Evolutionary conservation across 2,113 vertebrate species (phyloP).

Genomic region (Bagarius yarrelli): DNA sequence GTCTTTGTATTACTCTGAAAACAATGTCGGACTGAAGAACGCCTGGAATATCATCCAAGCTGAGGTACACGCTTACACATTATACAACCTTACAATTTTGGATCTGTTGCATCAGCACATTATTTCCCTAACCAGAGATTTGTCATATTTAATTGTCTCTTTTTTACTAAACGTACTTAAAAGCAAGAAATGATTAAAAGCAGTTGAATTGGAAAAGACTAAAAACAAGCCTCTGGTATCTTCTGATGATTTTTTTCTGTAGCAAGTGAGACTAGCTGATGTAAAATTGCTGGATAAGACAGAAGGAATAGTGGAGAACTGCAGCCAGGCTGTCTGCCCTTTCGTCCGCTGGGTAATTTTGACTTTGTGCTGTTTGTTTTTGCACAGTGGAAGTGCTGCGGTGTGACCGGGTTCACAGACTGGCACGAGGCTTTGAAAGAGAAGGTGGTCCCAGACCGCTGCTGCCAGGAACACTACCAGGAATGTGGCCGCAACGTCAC

Average conservation of each 20-base stretch:
- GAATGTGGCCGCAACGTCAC: slow-evolving; percentile 88
- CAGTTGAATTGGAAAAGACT: slow-evolving; percentile 1
- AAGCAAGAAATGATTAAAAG: neutral
- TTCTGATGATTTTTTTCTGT: neutral
- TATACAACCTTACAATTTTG: neutral
- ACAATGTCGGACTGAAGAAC: slow-evolving; percentile 91
- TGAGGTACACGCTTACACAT: slow-evolving; percentile 73
- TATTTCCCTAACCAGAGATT: neutral
- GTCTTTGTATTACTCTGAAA: slow-evolving; percentile 90
- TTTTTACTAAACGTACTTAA: neutral
- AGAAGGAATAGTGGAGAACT: neutral
- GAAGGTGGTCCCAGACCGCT: slow-evolving; percentile 90
- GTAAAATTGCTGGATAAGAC: neutral
- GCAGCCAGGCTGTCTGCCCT: neutral
- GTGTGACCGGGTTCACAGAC: slow-evolving; percentile 87
- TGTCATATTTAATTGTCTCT: neutral
- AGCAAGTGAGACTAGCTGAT: neutral
- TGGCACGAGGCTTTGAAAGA: slow-evolving; percentile 90
- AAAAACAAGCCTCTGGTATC: neutral
- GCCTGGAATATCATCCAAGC: slow-evolving; percentile 99
- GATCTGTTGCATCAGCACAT: neutral
- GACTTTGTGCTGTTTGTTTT: neutral
- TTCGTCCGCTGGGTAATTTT: neutral
- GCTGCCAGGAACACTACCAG: slow-evolving; percentile 94
- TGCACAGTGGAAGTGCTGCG: slow-evolving; percentile 91